A percentile compares a stretch with the other conserved stretches of the same genome.
phyloP scores from a whole-genome alignment of 2,113 vertebrate genomes.

The Otolemur garnettii region DNA sequence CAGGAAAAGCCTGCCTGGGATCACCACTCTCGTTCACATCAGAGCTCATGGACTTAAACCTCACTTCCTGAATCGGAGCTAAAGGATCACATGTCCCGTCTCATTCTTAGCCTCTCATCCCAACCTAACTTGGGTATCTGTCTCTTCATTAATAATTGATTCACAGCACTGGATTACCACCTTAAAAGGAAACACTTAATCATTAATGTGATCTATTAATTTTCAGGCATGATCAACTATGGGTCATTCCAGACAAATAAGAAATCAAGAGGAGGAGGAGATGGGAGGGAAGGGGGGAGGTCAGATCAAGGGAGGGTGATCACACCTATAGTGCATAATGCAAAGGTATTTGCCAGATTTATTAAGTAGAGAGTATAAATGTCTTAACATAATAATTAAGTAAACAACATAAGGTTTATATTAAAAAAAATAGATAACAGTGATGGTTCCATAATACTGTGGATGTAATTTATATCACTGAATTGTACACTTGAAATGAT shows the following conservation, averaged over 20 bases:
- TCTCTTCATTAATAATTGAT: neutral
- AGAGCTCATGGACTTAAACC: neutral
- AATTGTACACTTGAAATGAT: no score
- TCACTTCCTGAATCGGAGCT: no score
- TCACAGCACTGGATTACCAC: neutral
- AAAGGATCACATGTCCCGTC: neutral
- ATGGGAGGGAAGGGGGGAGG: no score
- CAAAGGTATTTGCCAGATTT: no score
- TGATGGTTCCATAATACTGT: no score
- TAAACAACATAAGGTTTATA: no score
- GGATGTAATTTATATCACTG: no score
- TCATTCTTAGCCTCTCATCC: neutral
- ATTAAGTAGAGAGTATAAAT: no score
- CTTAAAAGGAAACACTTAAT: neutral
- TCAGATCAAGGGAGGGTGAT: no score
- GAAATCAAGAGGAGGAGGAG: neutral
- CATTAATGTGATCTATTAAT: neutral
- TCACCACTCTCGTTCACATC: fast-evolving
- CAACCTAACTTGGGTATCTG: neutral
- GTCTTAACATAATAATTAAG: no score
- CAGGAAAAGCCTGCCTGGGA: neutral
- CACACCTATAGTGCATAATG: no score
- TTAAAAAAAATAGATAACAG: no score
- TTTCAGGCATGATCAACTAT: neutral
- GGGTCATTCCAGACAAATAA: neutral